These are phyloP conservation scores for Augiades crinisus DNA, from an alignment of 2,888 invertebrate species.

Conservation along the genomic window DNA sequence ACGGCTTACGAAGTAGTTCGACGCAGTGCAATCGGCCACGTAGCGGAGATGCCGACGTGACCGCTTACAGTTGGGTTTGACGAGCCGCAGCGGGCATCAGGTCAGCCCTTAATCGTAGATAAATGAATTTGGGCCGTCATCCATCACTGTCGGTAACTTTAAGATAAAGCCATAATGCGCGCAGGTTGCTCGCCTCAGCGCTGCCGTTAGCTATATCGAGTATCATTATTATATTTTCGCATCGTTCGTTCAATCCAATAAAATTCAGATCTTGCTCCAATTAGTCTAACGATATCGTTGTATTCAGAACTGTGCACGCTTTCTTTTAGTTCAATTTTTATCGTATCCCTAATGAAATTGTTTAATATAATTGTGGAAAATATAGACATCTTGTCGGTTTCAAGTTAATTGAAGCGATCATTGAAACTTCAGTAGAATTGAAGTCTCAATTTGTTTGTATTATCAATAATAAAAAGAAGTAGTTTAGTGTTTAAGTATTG, in stretches of 20 bases:
- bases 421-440: no score
- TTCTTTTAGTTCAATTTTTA: neutral
- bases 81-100: slow-evolving; percentile 30
- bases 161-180: slow-evolving; percentile 46
- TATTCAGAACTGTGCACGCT: neutral
- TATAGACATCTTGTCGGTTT: slow-evolving; percentile 14
- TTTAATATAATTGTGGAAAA: neutral
- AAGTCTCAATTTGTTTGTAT: no score
- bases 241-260: neutral
- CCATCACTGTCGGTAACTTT: slow-evolving; percentile 70
- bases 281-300: neutral
- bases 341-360: neutral
- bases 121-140: slow-evolving; percentile 67
- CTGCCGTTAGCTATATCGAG: slow-evolving; percentile 2
- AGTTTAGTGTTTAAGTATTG: no score
- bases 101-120: slow-evolving; percentile 59
- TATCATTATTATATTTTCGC: slow-evolving; percentile 1
- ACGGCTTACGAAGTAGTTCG: slow-evolving; percentile 7
- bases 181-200: slow-evolving; percentile 43
- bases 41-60: slow-evolving; percentile 8
- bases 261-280: neutral
- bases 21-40: slow-evolving; percentile 12
- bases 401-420: slow-evolving; percentile 34
- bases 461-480: no score
- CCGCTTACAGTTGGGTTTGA: slow-evolving; percentile 20